Conservation (phyloP, 2,888 invertebrate genomes). For the Eutolmus rufibarbis region DNA sequence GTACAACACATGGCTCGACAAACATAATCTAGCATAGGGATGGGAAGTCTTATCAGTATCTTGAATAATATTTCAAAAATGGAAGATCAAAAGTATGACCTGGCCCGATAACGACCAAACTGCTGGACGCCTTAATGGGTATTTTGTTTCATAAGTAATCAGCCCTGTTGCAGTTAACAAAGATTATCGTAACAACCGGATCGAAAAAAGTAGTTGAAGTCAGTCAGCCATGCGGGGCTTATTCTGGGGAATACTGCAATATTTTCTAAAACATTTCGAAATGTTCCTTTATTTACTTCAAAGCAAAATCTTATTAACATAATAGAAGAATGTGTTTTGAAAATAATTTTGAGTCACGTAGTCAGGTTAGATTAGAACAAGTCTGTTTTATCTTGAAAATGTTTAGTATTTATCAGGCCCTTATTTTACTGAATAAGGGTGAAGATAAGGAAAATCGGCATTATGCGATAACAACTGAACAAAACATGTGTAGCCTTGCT, state of each 20-base stretch:
- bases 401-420: not conserved
- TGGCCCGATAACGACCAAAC: not conserved
- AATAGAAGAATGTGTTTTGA: not conserved
- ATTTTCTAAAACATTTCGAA: not conserved
- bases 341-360: not conserved
- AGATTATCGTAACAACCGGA: not conserved
- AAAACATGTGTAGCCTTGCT: not conserved
- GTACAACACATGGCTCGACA: not conserved
- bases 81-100: slow-evolving; percentile 17
- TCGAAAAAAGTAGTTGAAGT: not conserved
- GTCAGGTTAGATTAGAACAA: not conserved
- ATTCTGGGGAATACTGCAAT: not conserved
- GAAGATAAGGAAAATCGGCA: not conserved
- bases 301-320: not conserved
- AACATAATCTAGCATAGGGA: not conserved
- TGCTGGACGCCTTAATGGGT: not conserved
- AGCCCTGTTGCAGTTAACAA: not conserved
- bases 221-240: not conserved
- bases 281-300: not conserved
- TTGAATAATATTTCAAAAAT: not conserved
- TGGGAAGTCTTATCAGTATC: not conserved
- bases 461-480: not conserved
- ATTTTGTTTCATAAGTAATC: not conserved
- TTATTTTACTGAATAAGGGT: not conserved
- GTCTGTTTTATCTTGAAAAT: not conserved